A percentile compares a stretch with the other conserved stretches of the same genome.
These are phyloP conservation scores for Chalcis sispes DNA, from an alignment of 2,888 invertebrate species.

Conservation along the genomic window DNA sequence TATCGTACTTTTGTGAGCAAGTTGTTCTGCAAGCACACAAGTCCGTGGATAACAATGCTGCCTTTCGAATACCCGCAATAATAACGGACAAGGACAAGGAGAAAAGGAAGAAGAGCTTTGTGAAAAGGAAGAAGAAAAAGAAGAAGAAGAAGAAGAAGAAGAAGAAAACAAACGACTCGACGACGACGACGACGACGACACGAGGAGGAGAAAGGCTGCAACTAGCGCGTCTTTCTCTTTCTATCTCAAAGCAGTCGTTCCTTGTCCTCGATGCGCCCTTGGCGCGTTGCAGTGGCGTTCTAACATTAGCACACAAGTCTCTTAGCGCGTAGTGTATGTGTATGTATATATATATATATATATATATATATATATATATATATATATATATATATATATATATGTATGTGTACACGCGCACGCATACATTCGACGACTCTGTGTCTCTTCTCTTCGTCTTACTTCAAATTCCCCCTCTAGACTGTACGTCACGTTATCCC, in stretches of 20 bases:
- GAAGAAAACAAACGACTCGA: neutral
- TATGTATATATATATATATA: neutral
- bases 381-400: neutral
- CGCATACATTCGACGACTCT: too few relatives aligned
- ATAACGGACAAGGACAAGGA: too few relatives aligned
- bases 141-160: neutral
- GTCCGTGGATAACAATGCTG: too few relatives aligned
- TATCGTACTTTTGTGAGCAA: too few relatives aligned
- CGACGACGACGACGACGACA: neutral
- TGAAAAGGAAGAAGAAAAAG: too few relatives aligned
- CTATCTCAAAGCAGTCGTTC: constrained; percentile 23
- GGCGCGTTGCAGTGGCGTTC: constrained; percentile 56
- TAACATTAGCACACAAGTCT: constrained; percentile 60
- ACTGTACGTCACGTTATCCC: too few relatives aligned
- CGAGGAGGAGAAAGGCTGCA: neutral
- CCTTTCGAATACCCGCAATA: too few relatives aligned
- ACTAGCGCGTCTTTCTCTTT: constrained; percentile 1
- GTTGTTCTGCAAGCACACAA: too few relatives aligned
- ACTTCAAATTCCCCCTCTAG: too few relatives aligned
- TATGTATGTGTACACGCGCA: neutral
- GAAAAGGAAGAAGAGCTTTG: too few relatives aligned
- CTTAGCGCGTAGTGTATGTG: neutral
- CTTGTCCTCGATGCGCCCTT: constrained; percentile 68
- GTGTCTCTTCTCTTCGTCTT: too few relatives aligned
- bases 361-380: too few relatives aligned